These are phyloP conservation scores for Chauna torquata DNA, from an alignment of 2,113 vertebrate genomes.

Conservation along the genomic window DNA sequence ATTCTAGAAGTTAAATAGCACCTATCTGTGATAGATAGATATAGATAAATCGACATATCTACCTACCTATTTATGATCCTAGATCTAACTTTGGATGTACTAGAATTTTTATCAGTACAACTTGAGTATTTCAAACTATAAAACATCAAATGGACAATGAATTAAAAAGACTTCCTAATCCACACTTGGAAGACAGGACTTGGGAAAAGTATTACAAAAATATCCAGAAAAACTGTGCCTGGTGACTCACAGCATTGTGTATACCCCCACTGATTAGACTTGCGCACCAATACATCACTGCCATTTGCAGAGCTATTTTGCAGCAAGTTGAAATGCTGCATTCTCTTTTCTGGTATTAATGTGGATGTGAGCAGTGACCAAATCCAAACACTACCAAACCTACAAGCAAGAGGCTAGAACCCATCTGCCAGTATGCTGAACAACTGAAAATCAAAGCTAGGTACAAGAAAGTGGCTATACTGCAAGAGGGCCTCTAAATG, in stretches of 20 bases:
- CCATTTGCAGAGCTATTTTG: not conserved
- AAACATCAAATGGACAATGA: slow-evolving; percentile 1
- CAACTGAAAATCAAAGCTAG: not conserved
- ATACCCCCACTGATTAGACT: not conserved
- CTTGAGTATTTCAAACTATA: slow-evolving; percentile 21
- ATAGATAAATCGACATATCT: not conserved
- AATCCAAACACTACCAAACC: not conserved
- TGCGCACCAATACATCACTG: not conserved
- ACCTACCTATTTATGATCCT: slow-evolving; percentile 7
- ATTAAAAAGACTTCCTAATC: not conserved
- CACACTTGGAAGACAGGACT: slow-evolving; percentile 7
- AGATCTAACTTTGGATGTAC: not conserved
- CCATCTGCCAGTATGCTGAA: not conserved
- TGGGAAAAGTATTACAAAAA: not conserved
- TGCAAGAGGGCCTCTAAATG: not conserved
- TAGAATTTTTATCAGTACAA: not conserved
- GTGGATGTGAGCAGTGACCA: not conserved
- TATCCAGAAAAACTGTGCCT: not conserved
- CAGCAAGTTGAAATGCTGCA: not conserved
- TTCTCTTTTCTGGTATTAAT: not conserved
- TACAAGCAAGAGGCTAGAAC: not conserved
- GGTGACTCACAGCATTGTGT: not conserved
- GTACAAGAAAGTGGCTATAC: not conserved
- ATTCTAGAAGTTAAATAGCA: slow-evolving; percentile 49
- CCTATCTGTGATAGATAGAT: slow-evolving; percentile 6